A percentile compares a stretch with the other conserved stretches of the same genome.
These are phyloP conservation scores for Keiferia lycopersicella DNA, from an alignment of 2,888 invertebrate species.

Conservation along the genomic window DNA sequence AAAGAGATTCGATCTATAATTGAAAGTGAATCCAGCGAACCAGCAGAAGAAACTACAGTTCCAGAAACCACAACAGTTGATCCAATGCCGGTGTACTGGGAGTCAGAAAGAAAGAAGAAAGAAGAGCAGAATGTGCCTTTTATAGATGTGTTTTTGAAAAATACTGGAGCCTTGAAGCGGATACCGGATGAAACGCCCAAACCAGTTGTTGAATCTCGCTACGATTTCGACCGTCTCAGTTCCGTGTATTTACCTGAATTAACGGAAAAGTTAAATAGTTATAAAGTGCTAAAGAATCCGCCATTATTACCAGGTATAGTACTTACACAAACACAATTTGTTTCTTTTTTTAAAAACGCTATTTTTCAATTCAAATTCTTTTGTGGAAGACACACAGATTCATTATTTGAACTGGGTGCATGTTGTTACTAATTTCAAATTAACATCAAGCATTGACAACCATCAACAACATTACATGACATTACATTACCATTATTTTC, in stretches of 20 bases:
- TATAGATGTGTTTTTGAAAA: conserved; percentile 67
- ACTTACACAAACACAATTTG: conserved; percentile 21
- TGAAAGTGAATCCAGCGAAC: conserved; percentile 50
- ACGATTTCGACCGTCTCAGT: conserved; percentile 64
- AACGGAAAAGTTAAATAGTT: conserved; percentile 52
- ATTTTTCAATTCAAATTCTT: conserved; percentile 30
- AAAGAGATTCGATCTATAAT: conserved; percentile 57
- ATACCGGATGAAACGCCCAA: conserved; percentile 69
- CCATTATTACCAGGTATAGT: conserved; percentile 36
- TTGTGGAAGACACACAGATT: conserved; percentile 75
- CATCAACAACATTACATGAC: neutral
- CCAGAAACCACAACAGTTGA: conserved; percentile 47
- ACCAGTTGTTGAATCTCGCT: conserved; percentile 71
- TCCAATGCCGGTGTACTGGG: conserved; percentile 76
- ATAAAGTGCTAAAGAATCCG: conserved; percentile 37
- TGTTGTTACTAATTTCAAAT: conserved; percentile 38
- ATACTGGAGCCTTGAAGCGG: conserved; percentile 54
- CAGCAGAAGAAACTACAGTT: conserved; percentile 39
- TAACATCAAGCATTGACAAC: conserved; percentile 17
- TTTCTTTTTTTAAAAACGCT: conserved; percentile 37
- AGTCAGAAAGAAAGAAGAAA: conserved; percentile 62
- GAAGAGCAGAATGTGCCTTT: conserved; percentile 60
- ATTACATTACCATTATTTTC: too few species aligned
- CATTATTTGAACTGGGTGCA: conserved; percentile 63
- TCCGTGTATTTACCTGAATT: conserved; percentile 60